phyloP scores from a whole-genome alignment of 2,797 vertebrate species.

The Malurus splendens region DNA sequence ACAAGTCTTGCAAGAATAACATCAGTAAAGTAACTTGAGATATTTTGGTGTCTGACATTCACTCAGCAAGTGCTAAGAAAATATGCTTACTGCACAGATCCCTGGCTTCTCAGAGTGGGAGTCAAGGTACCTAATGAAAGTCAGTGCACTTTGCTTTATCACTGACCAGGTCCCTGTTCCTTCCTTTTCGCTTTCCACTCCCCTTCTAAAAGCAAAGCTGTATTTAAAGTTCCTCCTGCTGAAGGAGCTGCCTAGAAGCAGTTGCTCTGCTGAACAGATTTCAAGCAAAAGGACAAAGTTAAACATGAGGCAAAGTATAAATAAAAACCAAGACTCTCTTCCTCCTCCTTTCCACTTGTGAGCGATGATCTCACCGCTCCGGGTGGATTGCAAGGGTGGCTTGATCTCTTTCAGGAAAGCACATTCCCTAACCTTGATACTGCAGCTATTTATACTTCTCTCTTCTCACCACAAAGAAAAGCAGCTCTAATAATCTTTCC shows the following conservation, averaged over 20 bases:
- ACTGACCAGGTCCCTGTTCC: neutral
- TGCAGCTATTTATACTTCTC: constrained; percentile 48
- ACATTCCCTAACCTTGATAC: constrained; percentile 54
- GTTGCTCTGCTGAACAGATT: constrained; percentile 26
- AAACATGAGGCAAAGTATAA: constrained; percentile 58
- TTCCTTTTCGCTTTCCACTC: neutral
- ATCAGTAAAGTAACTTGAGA: constrained; percentile 53
- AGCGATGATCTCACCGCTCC: constrained; percentile 42
- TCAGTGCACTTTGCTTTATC: neutral
- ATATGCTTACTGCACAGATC: constrained; percentile 23
- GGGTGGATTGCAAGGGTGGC: constrained; percentile 55
- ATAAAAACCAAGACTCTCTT: constrained; percentile 54
- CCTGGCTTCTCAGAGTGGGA: constrained; percentile 13
- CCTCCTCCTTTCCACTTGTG: constrained; percentile 51
- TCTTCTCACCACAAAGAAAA: neutral
- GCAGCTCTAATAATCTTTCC: neutral
- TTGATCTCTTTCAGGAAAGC: constrained; percentile 57
- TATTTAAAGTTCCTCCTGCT: neutral
- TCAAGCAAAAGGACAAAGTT: constrained; percentile 58
- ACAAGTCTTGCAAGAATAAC: constrained; percentile 41
- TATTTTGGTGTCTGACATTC: constrained; percentile 42
- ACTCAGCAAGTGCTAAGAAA: constrained; percentile 49
- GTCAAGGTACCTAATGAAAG: constrained; percentile 14
- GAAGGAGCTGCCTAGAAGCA: neutral
- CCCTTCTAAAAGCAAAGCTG: neutral